Conservation (phyloP, 2,888 invertebrate species). For the Lamellibrachia columna region DNA sequence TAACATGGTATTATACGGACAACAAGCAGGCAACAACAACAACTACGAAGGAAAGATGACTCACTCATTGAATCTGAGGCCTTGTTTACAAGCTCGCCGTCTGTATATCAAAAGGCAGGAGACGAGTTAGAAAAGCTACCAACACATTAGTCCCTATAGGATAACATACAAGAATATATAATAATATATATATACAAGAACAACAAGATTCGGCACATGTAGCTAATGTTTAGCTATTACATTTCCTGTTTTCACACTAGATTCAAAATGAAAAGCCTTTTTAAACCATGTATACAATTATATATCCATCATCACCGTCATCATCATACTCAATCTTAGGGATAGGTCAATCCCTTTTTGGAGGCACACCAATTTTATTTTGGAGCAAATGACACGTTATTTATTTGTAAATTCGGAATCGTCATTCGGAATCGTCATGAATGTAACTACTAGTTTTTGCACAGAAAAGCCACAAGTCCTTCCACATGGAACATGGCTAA, state of each 20-base stretch:
- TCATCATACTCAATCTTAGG: too few relatives aligned
- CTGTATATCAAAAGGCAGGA: neutral
- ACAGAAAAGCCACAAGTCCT: too few relatives aligned
- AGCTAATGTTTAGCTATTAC: neutral
- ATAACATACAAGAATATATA: neutral
- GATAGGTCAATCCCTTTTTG: too few relatives aligned
- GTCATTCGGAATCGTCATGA: too few relatives aligned
- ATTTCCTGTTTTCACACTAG: neutral
- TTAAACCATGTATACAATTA: too few relatives aligned
- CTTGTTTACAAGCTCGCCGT: slow-evolving; percentile 5
- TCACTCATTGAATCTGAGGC: slow-evolving; percentile 6
- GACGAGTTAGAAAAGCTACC: neutral
- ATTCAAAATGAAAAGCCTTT: neutral
- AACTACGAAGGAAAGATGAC: neutral
- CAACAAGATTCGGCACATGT: neutral
- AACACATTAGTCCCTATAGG: neutral
- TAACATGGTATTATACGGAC: neutral
- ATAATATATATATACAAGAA: neutral
- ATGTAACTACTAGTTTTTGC: too few relatives aligned
- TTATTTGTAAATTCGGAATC: too few relatives aligned
- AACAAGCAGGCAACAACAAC: neutral
- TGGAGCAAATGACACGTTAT: too few relatives aligned
- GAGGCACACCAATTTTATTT: too few relatives aligned
- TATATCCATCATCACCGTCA: too few relatives aligned
- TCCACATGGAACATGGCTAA: too few relatives aligned